Evolutionary conservation across 2,113 vertebrate species (phyloP).

Genomic region (Ifrita kowaldi): DNA sequence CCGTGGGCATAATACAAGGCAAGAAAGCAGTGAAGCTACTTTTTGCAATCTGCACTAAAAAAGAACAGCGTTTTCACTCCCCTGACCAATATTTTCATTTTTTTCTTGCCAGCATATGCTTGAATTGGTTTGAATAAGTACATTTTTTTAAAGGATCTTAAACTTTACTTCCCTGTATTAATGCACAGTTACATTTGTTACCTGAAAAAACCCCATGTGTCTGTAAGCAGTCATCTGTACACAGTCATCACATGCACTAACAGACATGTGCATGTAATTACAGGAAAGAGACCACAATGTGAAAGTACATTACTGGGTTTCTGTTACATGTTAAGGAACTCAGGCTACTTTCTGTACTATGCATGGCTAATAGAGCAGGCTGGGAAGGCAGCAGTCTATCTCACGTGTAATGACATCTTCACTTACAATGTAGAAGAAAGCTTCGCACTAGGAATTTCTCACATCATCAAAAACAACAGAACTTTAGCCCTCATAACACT

Average conservation of each 20-base stretch:
- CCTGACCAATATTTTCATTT: rapidly evolving
- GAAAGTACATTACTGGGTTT: neutral
- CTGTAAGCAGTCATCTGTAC: neutral
- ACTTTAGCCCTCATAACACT: neutral
- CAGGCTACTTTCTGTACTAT: neutral
- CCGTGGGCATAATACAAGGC: neutral
- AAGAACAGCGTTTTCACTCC: neutral
- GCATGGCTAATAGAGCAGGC: neutral
- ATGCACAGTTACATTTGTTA: neutral
- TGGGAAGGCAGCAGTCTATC: neutral
- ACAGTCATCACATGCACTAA: neutral
- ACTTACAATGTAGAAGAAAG: neutral
- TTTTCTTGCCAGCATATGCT: neutral
- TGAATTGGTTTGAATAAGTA: neutral
- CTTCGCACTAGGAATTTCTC: neutral
- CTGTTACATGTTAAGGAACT: neutral
- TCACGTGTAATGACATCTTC: neutral
- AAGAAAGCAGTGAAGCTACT: neutral
- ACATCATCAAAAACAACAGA: neutral
- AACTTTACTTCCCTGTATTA: neutral
- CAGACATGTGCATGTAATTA: neutral
- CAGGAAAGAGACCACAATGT: neutral
- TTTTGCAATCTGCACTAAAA: neutral
- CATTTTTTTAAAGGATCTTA: neutral
- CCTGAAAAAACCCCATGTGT: rapidly evolving